Evolutionary conservation across 1,140 invertebrate genomes (phyloP).

Genomic region (Heliothis virescens): DNA sequence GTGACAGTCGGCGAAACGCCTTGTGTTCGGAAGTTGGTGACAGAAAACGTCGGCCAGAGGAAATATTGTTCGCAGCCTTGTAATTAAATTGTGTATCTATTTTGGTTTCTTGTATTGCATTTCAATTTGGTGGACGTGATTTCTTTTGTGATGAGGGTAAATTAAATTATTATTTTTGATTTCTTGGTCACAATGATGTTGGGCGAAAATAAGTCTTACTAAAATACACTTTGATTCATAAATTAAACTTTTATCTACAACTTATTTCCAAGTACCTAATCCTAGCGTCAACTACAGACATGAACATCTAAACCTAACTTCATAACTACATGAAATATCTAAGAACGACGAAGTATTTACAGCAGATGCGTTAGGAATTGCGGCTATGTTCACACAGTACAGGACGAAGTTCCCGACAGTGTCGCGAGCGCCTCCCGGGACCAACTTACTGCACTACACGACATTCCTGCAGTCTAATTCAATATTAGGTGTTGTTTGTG

Average conservation of each 20-base stretch:
- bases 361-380: background rate
- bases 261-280: too few species aligned
- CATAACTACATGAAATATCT: too few species aligned
- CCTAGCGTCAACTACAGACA: too few species aligned
- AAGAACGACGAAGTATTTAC: background rate
- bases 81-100: constrained; percentile 41
- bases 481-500: constrained; percentile 9
- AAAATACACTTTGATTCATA: too few species aligned
- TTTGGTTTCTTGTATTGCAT: background rate
- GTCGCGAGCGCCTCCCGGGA: background rate
- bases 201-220: too few species aligned
- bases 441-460: background rate
- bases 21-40: constrained; percentile 20
- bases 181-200: too few species aligned
- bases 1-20: constrained; percentile 30
- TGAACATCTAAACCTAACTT: too few species aligned
- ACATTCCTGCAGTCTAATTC: constrained; percentile 16
- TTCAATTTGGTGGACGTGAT: background rate
- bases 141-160: background rate
- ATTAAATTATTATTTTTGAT: too few species aligned
- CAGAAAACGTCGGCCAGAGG: background rate
- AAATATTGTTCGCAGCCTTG: constrained; percentile 9
- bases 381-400: background rate
- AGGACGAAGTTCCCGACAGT: background rate
- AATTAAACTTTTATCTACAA: too few species aligned